These are phyloP conservation scores for Acrocephalus kingi DNA, from an alignment of 2,113 vertebrate genomes.

Conservation along the genomic window DNA sequence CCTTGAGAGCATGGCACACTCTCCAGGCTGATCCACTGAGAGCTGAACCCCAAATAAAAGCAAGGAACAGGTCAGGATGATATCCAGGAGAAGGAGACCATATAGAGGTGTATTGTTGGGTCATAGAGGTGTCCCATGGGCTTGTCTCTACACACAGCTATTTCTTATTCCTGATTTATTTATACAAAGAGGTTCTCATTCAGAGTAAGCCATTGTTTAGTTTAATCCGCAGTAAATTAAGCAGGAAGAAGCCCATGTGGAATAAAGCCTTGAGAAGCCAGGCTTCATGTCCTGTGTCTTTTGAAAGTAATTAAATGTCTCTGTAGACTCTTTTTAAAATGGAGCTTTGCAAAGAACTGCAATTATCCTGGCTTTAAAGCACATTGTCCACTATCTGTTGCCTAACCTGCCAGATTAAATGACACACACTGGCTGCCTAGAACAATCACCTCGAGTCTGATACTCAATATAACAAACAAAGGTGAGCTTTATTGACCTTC, in stretches of 20 bases:
- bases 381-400: slow-evolving; percentile 31
- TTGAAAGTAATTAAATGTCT: slow-evolving; percentile 2
- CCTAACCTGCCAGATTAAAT: not conserved
- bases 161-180: not conserved
- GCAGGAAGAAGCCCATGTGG: not conserved
- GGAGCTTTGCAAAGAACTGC: not conserved
- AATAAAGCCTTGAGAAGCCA: slow-evolving; percentile 12
- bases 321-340: not conserved
- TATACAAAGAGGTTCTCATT: not conserved
- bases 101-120: not conserved
- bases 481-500: not conserved
- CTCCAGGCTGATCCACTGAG: not conserved
- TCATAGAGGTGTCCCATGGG: not conserved
- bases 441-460: not conserved
- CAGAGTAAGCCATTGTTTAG: not conserved
- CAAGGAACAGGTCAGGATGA: not conserved
- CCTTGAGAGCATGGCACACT: not conserved
- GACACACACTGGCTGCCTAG: not conserved
- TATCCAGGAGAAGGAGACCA: not conserved
- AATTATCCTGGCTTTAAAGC: not conserved
- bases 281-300: not conserved
- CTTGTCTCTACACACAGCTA: not conserved
- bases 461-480: not conserved
- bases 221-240: not conserved
- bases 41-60: not conserved